Evolutionary conservation across 2,888 invertebrate genomes (phyloP).

Genomic region (Strigamia maritima): DNA sequence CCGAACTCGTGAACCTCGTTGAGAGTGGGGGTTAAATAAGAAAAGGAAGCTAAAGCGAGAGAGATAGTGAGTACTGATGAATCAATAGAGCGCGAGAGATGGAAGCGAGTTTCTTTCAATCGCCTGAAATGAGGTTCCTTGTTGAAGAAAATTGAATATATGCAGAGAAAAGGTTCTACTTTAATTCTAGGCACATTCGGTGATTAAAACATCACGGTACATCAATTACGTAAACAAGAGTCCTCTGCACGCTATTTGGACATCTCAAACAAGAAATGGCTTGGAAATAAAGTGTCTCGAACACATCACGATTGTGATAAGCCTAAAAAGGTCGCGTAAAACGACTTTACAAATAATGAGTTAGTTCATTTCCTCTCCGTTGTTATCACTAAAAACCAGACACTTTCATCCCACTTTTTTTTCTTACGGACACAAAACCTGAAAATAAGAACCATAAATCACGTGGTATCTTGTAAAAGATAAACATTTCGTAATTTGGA

Average conservation of each 20-base stretch:
- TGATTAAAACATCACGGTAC: background rate
- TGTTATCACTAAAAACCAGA: conserved; percentile 6
- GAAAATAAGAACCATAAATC: background rate
- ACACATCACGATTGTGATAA: background rate
- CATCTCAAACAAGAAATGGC: conserved; percentile 3
- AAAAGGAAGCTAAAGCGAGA: background rate
- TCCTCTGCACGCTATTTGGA: background rate
- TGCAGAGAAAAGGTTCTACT: background rate
- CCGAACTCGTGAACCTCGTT: background rate
- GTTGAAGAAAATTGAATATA: background rate
- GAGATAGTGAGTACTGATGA: background rate
- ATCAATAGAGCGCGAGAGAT: background rate
- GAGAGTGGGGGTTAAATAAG: background rate
- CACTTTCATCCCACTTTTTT: background rate
- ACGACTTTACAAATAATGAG: conserved; percentile 27
- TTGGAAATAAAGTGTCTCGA: background rate
- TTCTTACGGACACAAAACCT: background rate
- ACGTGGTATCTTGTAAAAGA: background rate
- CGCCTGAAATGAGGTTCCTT: background rate
- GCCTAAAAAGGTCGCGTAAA: background rate
- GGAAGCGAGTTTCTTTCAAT: background rate
- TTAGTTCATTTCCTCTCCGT: conserved; percentile 13
- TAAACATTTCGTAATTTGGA: conserved; percentile 8
- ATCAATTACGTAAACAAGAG: background rate
- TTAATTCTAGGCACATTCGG: background rate